Base-by-base conservation (phyloP, 2,888 invertebrate species). In the Mystacides longicornis region DNA sequence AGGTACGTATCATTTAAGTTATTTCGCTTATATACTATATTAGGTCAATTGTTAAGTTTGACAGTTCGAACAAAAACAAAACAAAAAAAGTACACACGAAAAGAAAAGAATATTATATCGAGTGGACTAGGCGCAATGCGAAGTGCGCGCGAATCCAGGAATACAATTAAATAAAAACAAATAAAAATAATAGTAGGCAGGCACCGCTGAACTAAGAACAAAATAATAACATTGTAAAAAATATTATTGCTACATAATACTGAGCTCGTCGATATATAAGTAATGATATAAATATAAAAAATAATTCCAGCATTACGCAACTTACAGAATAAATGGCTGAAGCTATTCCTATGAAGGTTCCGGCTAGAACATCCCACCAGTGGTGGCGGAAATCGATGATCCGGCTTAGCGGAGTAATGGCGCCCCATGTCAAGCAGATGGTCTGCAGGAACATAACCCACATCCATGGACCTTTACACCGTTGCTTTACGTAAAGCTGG, bases 351-450 rank as follows among this genome's bases (percentile, higher is more conserved):
- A 87, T 69, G 0, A 73, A 52, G 0, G 72, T 73, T 0, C 89
- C 89, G 21, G 79, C 80, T 0, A 84, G 69, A 0, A 89, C 87
- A 65, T 89, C 89, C 85, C 86, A 86, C 86, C 88, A 88, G 68
- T 88, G 87, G 67, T 89, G 89, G 19, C 87, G 73, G 67, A 82
- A 79, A 67, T 89, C 89, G 0, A 82, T 80, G 60, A 89, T 78
- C 61, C 89, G 73, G 16, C 84, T 81, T 27, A 87, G 68, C 0
- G 85, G 80, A 66, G 86, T 86, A 33, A 81, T 69, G 0, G 81
- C 70, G 0, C 82, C 80, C 81, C 85, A 87, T 1, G 79, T 67
- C 50, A 84, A 65, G 64, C 80, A 79, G 2, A 83, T 57, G 9
- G 79, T 68, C 65, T 87, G 86, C 1, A 85, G 65, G 63, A 83